Percentiles rank a stretch among this genome's conserved stretches.
Conservation (phyloP, 1,140 invertebrate species). For the Tribolium madens region DNA sequence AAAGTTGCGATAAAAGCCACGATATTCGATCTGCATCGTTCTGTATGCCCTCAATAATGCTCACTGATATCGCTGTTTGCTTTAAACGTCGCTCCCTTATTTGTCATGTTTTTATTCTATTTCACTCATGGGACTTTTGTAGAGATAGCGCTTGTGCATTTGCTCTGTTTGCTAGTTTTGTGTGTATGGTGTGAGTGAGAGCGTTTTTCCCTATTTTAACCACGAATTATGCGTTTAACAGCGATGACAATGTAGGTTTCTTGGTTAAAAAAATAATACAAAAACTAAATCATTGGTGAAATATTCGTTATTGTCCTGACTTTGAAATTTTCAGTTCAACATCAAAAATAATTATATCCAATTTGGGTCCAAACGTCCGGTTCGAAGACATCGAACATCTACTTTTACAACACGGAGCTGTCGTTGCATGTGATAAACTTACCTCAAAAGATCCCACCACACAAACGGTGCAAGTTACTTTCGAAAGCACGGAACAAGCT, state of each 20-base stretch:
- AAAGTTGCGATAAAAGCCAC: slow-evolving; percentile 4
- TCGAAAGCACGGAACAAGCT: slow-evolving; percentile 88
- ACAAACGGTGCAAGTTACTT: slow-evolving; percentile 85
- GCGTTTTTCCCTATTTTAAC: not conserved
- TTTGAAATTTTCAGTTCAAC: no score
- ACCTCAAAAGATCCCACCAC: slow-evolving; percentile 81
- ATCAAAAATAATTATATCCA: slow-evolving; percentile 87
- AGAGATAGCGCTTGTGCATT: slow-evolving; percentile 32
- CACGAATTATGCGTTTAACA: not conserved
- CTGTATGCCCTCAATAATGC: slow-evolving; percentile 29
- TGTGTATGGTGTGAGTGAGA: not conserved
- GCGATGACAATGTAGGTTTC: not conserved
- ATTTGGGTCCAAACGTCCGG: slow-evolving; percentile 82
- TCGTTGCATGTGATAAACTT: slow-evolving; percentile 88
- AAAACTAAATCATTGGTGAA: no score
- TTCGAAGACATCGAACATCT: slow-evolving; percentile 89
- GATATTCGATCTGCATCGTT: slow-evolving; percentile 27
- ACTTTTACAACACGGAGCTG: slow-evolving; percentile 81
- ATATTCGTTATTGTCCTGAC: no score
- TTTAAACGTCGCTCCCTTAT: slow-evolving; percentile 35
- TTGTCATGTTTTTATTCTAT: slow-evolving; percentile 33
- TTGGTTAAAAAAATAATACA: not conserved
- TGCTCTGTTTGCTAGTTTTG: slow-evolving; percentile 9
- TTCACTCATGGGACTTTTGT: slow-evolving; percentile 17
- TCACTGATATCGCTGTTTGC: slow-evolving; percentile 33